These are phyloP conservation scores for Mesoligia furuncula DNA, from an alignment of 2,888 invertebrate species.

Conservation along the genomic window DNA sequence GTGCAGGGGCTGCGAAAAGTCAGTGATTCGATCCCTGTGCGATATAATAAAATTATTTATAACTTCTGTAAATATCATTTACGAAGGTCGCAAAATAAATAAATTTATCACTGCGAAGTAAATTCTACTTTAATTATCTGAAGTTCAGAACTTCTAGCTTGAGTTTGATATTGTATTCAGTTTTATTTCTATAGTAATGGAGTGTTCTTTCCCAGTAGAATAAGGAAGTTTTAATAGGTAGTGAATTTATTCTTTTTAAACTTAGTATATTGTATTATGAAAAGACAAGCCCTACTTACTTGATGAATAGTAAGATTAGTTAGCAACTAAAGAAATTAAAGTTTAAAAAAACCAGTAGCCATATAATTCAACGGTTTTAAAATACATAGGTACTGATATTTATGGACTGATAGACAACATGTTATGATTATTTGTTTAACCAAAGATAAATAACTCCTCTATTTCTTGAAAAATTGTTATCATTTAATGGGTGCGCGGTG, in stretches of 20 bases:
- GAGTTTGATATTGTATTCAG: not conserved
- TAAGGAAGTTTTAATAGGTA: conserved; percentile 31
- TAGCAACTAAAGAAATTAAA: not conserved
- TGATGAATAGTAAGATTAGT: not conserved
- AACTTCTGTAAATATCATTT: not conserved
- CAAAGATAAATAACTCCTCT: not conserved
- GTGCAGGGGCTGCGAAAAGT: not conserved
- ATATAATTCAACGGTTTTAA: not conserved
- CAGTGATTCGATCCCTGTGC: too few species aligned
- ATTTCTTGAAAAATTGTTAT: not conserved
- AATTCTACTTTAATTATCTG: conserved; percentile 21
- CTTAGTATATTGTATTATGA: conserved; percentile 10
- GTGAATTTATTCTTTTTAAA: conserved; percentile 16
- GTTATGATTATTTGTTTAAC: not conserved
- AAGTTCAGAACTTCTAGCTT: not conserved
- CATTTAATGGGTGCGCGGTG: not conserved
- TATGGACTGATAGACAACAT: not conserved
- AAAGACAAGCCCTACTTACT: conserved; percentile 11
- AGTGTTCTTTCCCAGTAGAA: conserved; percentile 23
- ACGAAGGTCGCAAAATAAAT: not conserved
- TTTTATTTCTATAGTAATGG: conserved; percentile 1
- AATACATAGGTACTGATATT: not conserved
- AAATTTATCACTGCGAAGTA: not conserved
- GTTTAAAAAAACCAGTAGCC: not conserved
- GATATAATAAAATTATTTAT: too few species aligned